Conservation (phyloP, 2,888 invertebrate species). For the Eupithecia exiguata region DNA sequence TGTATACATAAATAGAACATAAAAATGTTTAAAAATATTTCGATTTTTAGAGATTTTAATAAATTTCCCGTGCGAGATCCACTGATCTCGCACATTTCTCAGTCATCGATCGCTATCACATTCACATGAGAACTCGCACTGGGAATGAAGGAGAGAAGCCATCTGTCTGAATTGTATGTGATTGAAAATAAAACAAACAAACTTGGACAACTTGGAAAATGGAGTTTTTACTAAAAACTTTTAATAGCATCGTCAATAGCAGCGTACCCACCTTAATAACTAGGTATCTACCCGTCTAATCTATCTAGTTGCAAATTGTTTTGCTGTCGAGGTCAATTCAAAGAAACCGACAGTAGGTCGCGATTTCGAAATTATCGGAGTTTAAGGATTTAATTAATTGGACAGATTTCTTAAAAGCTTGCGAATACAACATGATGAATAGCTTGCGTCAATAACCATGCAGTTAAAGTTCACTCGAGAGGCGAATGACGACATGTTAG, state of each 20-base stretch:
- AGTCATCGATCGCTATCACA: no score
- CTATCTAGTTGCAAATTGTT: constrained; percentile 16
- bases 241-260: no score
- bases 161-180: not conserved
- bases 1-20: no score
- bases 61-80: no score
- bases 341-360: constrained; percentile 5
- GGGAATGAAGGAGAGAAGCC: not conserved
- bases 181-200: not conserved
- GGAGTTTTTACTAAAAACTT: not conserved
- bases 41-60: no score
- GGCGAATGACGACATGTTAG: constrained; percentile 1
- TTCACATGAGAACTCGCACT: not conserved
- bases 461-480: constrained; percentile 24
- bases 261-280: not conserved
- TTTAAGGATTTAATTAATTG: constrained; percentile 25
- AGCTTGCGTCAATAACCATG: constrained; percentile 8
- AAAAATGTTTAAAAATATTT: no score
- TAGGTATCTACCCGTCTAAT: not conserved
- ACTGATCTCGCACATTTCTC: no score
- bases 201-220: not conserved
- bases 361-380: constrained; percentile 26
- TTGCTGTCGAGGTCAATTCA: constrained; percentile 8
- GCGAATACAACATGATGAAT: constrained; percentile 13
- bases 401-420: constrained; percentile 25